Evolutionary conservation across 2,113 vertebrate species (phyloP), one percentile per base, ranked within the genome.

Genomic region (Oxygymnocypris stewartii): DNA sequence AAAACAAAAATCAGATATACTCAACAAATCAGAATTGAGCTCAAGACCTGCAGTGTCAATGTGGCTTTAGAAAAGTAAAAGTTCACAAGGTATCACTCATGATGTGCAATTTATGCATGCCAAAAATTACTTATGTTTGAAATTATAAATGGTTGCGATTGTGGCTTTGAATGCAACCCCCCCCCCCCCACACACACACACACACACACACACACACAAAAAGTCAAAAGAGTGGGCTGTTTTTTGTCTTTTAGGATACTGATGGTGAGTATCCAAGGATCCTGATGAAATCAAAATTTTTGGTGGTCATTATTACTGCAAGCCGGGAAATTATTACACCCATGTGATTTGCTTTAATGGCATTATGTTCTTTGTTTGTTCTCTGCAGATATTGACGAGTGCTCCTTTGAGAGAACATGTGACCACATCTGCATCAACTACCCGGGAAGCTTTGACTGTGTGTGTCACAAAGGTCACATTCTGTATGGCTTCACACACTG

Each of bases 361-460:
- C 9, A 8, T 28, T 73, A 18, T 67, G 12, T 20, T 31, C 31
- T 12, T 8, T 88, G 80, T 78, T 54, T 90, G 0, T 82, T 28
- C 31, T 79, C 87, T 84, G 67, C 94, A 99, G 98, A 99, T 90
- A 96, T 98, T 31, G 97, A 99, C 1, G 98, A 99, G 91, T 99
- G 98, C 79, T 98, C 97, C 78, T 99, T 99, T 1, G 97, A 98
- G 90, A 93, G 98, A 87, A 96, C 97, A 59, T 99, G 98, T 0
- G 98, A 99, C 91, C 98, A 99, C 93, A 95, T 94, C 86, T 99
- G 98, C 87, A 95, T 98, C 94, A 99, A 99, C 94, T 99, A 97
- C 87, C 96, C 97, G 0, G 98, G 98, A 75, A 96, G 96, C 92
- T 99, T 96, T 25, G 97, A 98, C 89, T 99, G 98, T 71, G 86